Base-by-base conservation (phyloP, 1,140 invertebrate species). In the Pogonus chalceus region DNA sequence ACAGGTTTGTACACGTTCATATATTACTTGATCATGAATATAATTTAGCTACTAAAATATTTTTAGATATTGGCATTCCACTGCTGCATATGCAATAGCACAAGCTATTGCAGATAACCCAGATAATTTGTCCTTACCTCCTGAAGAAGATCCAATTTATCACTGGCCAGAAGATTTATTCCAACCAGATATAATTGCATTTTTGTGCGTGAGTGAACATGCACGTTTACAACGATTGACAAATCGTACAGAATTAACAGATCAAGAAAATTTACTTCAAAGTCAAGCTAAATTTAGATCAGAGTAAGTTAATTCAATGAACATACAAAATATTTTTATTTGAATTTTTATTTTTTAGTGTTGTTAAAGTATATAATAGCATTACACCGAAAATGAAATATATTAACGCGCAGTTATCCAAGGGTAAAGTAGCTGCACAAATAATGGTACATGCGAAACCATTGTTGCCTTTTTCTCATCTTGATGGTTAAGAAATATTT, bases 31-130 rank as follows among this genome's bases (percentile, higher is more conserved):
- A 7, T 9, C 35, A 12, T 52, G 31, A 39, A 7, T 12, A 20
- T 14, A 31, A 35, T n/a, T 35, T 35, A 18, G 35, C 47, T 35
- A 16, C n/a, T 14, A 18, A 39, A 12, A 4, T 20, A 12, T 24
- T 14, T 37, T 24, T 57, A 68, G 69, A 52, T 72, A 64, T 55
- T 73, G 68, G 68, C 68, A 70, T 58, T 71, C 69, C 18, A 72
- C 71, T 18, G 60, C 65, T 37, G 65, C 67, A n/a, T 72, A 62
- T 59, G 65, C 65, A 22, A 48, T 69, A 49, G 67, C 66, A 2
- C 68, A 72, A 58, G 54, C 62, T 7, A 31, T 58, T 2, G 18
- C 56, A 4, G 54, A 65, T 50, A 48, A 51, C 24, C 37, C 54
- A 22, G 39, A 48, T 7, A 39, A 54, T 3, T 37, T 35, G 14